Conservation (phyloP, 2,113 vertebrate genomes). For the Struthio camelus region DNA sequence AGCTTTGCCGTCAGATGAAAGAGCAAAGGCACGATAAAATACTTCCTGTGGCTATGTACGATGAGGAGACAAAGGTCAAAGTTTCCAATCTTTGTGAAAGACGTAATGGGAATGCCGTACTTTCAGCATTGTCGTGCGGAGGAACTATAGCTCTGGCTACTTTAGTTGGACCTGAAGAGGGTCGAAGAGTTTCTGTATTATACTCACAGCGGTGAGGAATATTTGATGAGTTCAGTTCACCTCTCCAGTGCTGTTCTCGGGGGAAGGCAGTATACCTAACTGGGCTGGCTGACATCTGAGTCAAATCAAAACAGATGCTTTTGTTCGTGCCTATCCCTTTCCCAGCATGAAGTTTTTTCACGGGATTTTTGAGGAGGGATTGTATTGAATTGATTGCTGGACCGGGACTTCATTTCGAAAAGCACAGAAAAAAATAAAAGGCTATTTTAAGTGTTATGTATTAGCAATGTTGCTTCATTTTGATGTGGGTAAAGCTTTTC, state of each 20-base stretch:
- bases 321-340: neutral
- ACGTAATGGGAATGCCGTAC: neutral
- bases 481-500: neutral
- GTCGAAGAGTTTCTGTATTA: neutral
- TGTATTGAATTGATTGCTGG: neutral
- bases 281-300: fast-evolving
- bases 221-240: fast-evolving
- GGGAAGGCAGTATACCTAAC: neutral
- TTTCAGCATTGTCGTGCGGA: neutral
- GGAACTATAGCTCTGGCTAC: neutral
- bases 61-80: neutral
- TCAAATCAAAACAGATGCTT: neutral
- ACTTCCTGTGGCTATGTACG: fast-evolving
- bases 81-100: neutral
- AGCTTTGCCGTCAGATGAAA: neutral
- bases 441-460: neutral
- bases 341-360: neutral
- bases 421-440: neutral
- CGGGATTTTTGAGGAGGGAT: neutral
- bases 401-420: neutral
- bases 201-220: fast-evolving
- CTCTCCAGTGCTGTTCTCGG: neutral
- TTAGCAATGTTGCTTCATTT: neutral
- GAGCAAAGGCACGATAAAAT: neutral
- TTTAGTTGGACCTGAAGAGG: neutral